Percentiles rank a stretch among this genome's conserved stretches.
Conservation (phyloP, 2,797 vertebrate genomes). For the Sitta carolinensis region DNA sequence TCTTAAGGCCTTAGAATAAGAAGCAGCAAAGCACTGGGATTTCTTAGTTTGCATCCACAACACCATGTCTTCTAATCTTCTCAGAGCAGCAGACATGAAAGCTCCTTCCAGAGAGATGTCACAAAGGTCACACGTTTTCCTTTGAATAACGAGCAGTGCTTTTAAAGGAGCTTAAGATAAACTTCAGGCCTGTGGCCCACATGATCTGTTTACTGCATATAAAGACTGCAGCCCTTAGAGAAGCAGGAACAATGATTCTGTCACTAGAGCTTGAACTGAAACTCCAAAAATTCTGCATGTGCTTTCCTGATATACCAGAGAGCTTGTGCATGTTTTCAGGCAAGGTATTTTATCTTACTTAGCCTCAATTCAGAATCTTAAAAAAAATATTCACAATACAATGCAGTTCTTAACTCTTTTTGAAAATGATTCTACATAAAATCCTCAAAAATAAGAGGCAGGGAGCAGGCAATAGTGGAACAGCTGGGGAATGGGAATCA, state of each 20-base stretch:
- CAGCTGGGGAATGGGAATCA: neutral
- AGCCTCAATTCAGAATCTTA: neutral
- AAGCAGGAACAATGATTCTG: neutral
- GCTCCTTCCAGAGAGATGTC: conserved; percentile 9
- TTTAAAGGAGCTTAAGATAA: conserved; percentile 61
- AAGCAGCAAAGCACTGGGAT: neutral
- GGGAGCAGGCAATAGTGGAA: fast-evolving
- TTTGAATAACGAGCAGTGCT: neutral
- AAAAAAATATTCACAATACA: neutral
- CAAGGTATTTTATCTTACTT: neutral
- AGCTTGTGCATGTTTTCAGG: neutral
- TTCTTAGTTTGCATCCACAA: conserved; percentile 9
- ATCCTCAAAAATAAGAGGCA: neutral
- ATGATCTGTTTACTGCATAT: neutral
- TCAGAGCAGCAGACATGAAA: conserved; percentile 15
- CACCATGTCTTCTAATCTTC: neutral
- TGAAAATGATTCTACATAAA: neutral
- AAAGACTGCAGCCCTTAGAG: neutral
- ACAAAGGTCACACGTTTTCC: neutral
- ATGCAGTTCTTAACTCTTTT: neutral
- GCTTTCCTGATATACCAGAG: neutral
- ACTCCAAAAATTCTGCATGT: neutral
- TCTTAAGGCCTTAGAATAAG: neutral
- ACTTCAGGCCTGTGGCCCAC: neutral
- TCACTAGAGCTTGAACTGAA: neutral